phyloP scores from a whole-genome alignment of 2,888 invertebrate genomes.

The Drosophila greeni region DNA sequence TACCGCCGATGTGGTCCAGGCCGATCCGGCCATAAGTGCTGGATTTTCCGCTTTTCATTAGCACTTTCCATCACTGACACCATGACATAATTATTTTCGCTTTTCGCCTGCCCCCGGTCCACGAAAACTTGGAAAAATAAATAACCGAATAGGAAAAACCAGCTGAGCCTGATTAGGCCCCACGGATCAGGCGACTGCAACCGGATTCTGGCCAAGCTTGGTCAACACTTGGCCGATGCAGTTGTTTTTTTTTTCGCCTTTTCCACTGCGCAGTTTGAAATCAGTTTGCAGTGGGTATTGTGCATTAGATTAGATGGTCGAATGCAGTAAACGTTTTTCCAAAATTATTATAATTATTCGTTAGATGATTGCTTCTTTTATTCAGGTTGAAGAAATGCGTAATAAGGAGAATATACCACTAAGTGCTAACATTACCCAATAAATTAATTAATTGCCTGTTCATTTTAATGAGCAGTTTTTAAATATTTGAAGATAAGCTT shows the following conservation, averaged over 20 bases:
- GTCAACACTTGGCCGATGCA: conserved; percentile 30
- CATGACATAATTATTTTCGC: conserved; percentile 72
- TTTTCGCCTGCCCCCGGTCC: conserved; percentile 17
- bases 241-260: conserved; percentile 48
- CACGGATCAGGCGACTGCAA: conserved; percentile 35
- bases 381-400: neutral
- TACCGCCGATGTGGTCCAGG: conserved; percentile 33
- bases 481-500: neutral
- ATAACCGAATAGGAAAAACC: conserved; percentile 43
- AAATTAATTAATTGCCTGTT: neutral
- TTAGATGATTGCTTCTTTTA: neutral
- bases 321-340: neutral
- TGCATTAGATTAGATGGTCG: conserved; percentile 3
- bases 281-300: conserved; percentile 8
- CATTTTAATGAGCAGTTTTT: neutral
- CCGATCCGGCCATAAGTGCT: conserved; percentile 37
- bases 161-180: conserved; percentile 58
- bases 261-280: conserved; percentile 16
- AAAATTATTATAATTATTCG: conserved; percentile 2
- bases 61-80: conserved; percentile 73
- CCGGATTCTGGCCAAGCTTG: conserved; percentile 60
- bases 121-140: conserved; percentile 26
- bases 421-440: neutral
- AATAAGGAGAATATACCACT: neutral
- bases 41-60: conserved; percentile 69